Evolutionary conservation across 2,888 invertebrate species (phyloP), one percentile per base, ranked within the genome.

Genomic region (Achlya flavicornis): DNA sequence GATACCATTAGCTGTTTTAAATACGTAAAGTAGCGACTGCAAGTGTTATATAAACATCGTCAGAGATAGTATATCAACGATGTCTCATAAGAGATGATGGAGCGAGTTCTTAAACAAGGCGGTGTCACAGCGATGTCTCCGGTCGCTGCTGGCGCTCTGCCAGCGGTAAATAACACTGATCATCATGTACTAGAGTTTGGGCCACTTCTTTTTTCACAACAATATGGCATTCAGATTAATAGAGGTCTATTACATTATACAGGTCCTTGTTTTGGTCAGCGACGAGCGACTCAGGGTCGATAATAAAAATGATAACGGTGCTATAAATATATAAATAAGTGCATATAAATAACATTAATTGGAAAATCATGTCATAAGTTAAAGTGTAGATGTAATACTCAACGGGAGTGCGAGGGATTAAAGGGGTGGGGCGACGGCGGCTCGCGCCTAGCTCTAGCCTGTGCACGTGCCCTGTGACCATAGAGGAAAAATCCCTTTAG

Each of bases 141-240:
- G 68, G 68, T 67, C 69, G 68, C 38, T 57, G 69, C 75, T 89
- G 89, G 88, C 88, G 64, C 58, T 1, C 43, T 66, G 88, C 88
- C 89, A 89, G 74, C 69, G 73, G 70, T 75, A 77, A 80, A 79
- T 79, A 76, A 77, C 76, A 78, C 81, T 72, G 77, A 78, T 79
- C 80, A 78, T 77, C 75, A 75, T 78, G 71, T 65, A 67, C 73
- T 69, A 38, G 32, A 8, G 46, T n/a, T 46, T 19, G 8, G 3
- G 16, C 10, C 53, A 19, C 53, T 53, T 53, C 19, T 58, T 32
- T 58, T 58, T 12, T 33, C 6, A 58, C 14, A 33, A 58, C 53
- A 16, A 53, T 19, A 3, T 53, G n/a, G 10, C 53, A 10, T 53
- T 53, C 10, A 46, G 14, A 16, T 53, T 53, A 3, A 53, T 19